Percentiles rank a stretch among this genome's conserved stretches.
These are phyloP conservation scores for Athene cunicularia DNA, from an alignment of 2,113 vertebrate genomes.

Conservation along the genomic window DNA sequence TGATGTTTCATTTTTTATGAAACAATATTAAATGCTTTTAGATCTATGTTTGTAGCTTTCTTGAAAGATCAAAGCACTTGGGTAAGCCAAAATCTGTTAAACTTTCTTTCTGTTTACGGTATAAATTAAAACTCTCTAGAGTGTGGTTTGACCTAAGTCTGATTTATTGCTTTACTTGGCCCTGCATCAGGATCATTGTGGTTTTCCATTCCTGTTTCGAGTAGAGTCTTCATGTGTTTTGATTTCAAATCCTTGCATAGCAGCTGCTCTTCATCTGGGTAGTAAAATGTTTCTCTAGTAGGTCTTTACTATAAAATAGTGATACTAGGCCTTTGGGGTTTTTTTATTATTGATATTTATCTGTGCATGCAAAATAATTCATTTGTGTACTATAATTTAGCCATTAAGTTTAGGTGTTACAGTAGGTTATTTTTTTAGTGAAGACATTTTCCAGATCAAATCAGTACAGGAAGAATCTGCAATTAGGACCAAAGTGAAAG, in stretches of 20 bases:
- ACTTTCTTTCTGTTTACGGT: constrained; percentile 36
- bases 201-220: constrained; percentile 48
- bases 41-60: not conserved
- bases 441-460: not conserved
- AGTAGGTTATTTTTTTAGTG: not conserved
- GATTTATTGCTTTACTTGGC: constrained; percentile 64
- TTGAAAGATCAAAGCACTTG: constrained; percentile 18
- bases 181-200: constrained; percentile 25
- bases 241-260: constrained; percentile 31
- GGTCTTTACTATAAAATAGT: not conserved
- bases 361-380: not conserved
- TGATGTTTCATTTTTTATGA: constrained; percentile 5
- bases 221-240: constrained; percentile 19
- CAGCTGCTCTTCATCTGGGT: not conserved
- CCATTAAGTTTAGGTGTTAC: not conserved
- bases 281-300: not conserved
- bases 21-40: not conserved
- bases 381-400: not conserved
- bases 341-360: not conserved
- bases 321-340: not conserved
- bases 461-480: not conserved
- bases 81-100: constrained; percentile 9
- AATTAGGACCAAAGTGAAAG: not conserved
- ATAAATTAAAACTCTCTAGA: constrained; percentile 52
- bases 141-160: constrained; percentile 39